Conservation (phyloP, 2,113 vertebrate species). For the Nycticebus coucang region DNA sequence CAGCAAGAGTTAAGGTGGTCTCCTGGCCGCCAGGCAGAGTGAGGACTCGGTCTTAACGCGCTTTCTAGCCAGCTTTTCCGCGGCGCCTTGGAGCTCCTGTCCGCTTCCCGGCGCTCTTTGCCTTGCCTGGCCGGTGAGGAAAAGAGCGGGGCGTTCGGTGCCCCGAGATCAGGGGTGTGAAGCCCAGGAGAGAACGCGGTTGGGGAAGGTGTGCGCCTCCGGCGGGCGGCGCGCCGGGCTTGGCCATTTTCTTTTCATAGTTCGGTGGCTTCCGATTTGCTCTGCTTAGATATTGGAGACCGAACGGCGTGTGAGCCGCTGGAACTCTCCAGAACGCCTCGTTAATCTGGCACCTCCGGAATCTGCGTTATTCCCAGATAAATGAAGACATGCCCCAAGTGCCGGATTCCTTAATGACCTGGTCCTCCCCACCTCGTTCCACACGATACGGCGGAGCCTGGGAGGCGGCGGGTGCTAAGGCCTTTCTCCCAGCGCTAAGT, state of each 20-base stretch:
- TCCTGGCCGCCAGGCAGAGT: rapidly evolving
- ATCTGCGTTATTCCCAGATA: rapidly evolving
- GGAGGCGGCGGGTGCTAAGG: not conserved
- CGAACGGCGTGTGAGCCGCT: rapidly evolving
- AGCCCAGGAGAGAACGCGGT: rapidly evolving
- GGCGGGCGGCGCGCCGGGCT: rapidly evolving
- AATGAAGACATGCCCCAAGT: not conserved
- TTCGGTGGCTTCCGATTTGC: not conserved
- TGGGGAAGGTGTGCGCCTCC: not conserved
- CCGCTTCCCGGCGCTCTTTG: not conserved
- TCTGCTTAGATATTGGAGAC: rapidly evolving
- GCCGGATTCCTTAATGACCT: not conserved
- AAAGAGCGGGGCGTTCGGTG: rapidly evolving
- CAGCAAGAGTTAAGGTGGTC: not conserved
- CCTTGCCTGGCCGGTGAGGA: not conserved
- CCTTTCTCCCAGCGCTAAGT: not conserved
- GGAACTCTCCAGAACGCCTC: not conserved
- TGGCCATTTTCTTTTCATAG: not conserved
- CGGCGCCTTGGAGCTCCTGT: not conserved
- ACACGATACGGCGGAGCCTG: too few relatives aligned
- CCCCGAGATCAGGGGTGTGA: not conserved
- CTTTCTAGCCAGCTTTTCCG: not conserved
- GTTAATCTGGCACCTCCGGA: rapidly evolving
- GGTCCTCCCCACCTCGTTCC: not conserved
- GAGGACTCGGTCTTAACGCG: not conserved